Conservation (phyloP, 2,888 invertebrate species). For the Eledona agricola region DNA sequence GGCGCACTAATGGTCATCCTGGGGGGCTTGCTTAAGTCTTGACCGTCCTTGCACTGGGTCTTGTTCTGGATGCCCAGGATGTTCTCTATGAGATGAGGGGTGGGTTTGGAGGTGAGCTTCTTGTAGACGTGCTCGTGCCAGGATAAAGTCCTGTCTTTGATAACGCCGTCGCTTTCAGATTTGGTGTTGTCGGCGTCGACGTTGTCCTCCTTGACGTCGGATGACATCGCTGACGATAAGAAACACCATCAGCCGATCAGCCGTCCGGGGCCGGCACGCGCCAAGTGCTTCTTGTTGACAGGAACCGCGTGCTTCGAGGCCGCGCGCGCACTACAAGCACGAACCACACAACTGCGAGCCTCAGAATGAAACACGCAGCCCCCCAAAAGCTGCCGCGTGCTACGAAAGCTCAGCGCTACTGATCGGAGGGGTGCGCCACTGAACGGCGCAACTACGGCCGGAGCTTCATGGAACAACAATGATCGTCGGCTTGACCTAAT, state of each 20-base stretch:
- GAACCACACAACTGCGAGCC: slow-evolving; percentile 5
- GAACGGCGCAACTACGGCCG: slow-evolving; percentile 42
- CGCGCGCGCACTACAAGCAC: slow-evolving; percentile 41
- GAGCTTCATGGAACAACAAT: slow-evolving; percentile 36
- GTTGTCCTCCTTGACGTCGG: slow-evolving; percentile 35
- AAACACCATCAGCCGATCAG: slow-evolving; percentile 32
- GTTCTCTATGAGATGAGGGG: slow-evolving; percentile 88
- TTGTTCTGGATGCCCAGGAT: slow-evolving; percentile 72
- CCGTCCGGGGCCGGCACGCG: slow-evolving; percentile 25
- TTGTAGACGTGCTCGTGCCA: slow-evolving; percentile 94
- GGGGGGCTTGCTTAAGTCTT: slow-evolving; percentile 29
- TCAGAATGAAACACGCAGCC: slow-evolving; percentile 24
- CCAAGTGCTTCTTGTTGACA: slow-evolving; percentile 35
- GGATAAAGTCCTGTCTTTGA: slow-evolving; percentile 55
- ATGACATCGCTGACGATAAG: slow-evolving; percentile 40
- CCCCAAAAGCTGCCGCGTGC: slow-evolving; percentile 26
- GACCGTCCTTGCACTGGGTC: slow-evolving; percentile 31
- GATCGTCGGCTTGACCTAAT: slow-evolving; percentile 35
- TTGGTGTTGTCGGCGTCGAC: slow-evolving; percentile 11
- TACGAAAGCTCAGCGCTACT: slow-evolving; percentile 48
- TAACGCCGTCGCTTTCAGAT: slow-evolving; percentile 19
- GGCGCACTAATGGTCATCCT: slow-evolving; percentile 41
- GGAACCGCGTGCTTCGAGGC: slow-evolving; percentile 36
- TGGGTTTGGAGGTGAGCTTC: slow-evolving; percentile 81
- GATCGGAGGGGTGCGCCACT: slow-evolving; percentile 52